Evolutionary conservation across 2,113 vertebrate genomes (phyloP).

Genomic region (Neogale vison): DNA sequence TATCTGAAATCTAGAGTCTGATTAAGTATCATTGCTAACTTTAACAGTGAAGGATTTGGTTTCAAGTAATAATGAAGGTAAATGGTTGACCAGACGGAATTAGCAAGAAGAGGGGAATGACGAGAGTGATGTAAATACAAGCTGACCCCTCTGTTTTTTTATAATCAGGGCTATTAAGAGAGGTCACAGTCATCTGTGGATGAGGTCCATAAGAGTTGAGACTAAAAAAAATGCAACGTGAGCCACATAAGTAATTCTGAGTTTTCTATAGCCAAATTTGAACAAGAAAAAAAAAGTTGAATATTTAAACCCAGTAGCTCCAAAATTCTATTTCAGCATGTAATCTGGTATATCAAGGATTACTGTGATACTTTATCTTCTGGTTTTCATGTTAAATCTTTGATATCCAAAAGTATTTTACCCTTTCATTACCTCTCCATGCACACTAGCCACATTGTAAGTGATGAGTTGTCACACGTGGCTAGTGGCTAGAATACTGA

Average conservation of each 20-base stretch:
- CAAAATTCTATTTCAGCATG: conserved; percentile 25
- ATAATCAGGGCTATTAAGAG: background rate
- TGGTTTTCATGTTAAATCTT: background rate
- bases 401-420: background rate
- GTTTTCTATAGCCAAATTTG: background rate
- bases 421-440: background rate
- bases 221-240: background rate
- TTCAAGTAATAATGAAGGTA: background rate
- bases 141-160: background rate
- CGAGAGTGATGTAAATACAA: background rate
- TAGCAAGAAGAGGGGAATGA: background rate
- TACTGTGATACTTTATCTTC: background rate
- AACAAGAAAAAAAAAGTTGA: background rate
- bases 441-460: background rate
- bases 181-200: background rate
- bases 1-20: conserved; percentile 5
- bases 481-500: background rate
- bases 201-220: background rate
- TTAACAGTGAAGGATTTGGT: background rate
- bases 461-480: background rate
- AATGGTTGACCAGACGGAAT: background rate
- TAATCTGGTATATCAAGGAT: background rate
- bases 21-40: background rate
- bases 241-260: background rate
- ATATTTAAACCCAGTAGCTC: background rate